Base-by-base conservation (phyloP, 2,113 vertebrate species). In the Amphiprion ocellaris region DNA sequence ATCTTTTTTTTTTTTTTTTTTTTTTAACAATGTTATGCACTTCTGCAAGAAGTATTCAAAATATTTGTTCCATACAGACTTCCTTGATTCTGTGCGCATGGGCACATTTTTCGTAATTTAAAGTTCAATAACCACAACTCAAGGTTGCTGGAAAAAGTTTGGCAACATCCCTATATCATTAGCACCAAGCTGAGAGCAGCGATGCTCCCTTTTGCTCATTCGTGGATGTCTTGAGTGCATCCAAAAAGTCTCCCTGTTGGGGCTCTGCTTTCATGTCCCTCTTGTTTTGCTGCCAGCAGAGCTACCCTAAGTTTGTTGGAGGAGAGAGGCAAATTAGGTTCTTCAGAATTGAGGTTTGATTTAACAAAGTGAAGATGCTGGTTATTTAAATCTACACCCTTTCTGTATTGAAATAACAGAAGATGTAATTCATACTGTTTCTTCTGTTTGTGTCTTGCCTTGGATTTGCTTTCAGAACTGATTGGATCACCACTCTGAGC, bases 391-490 rank as follows among this genome's bases (percentile, higher is more conserved):
- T 26, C 41, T 39, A 17, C 19, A 39, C 4, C 4, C 3, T 3
- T 7, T 55, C 10, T 28, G 16, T 12, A 39, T 46, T 61, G 12
- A 54, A 76, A 30, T 30, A 10, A 53, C n/a, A 50, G 41, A 70
- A 37, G 16, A 39, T 49, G 2, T 33, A 10, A 19, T 52, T 8
- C n/a, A 52, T 53, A 71, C 9, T 69, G 39, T 74, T 82, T 23
- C 44, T 77, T 49, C 39, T 83, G 37, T 50, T 60, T 70, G 28
- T 26, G 4, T 74, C 47, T 72, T 4, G n/a, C 55, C 41, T 50
- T 21, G 58, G 47, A 59, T 87, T 84, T 60, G 47, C 58, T 69
- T 74, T 67, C 62, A 79, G 54, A 76, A 7, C 28, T 53, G 58
- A 66, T 63, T 55, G 65, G 53, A 54, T 62, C 67, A 9, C 46